Evolutionary conservation across 2,797 vertebrate genomes (phyloP).

Genomic region (Pantherophis alleghaniensis): DNA sequence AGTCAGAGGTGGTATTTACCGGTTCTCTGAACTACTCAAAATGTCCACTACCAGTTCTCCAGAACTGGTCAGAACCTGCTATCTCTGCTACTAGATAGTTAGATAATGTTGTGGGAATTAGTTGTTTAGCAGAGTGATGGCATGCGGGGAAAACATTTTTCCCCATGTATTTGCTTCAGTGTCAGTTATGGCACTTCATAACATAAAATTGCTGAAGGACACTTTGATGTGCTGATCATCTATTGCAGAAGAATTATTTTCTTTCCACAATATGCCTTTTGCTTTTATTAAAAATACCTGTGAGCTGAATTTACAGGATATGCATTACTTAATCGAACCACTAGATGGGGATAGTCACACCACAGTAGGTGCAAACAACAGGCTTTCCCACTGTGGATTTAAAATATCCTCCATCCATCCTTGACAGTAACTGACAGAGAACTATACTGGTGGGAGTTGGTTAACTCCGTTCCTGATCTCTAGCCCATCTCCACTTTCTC

Average conservation of each 20-base stretch:
- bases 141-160: too few species aligned
- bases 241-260: neutral
- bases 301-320: neutral
- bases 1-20: too few species aligned
- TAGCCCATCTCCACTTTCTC: neutral
- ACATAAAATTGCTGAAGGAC: neutral
- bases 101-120: too few species aligned
- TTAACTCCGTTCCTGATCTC: neutral
- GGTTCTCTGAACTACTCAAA: too few species aligned
- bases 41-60: too few species aligned
- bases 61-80: too few species aligned
- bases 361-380: neutral
- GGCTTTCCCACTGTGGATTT: neutral
- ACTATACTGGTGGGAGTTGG: neutral
- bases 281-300: neutral
- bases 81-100: too few species aligned
- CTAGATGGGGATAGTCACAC: neutral
- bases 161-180: neutral
- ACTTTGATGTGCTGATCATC: neutral
- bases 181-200: neutral
- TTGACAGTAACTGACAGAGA: neutral
- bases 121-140: too few species aligned
- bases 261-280: neutral
- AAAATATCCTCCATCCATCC: neutral
- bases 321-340: neutral